A percentile compares a stretch with the other conserved stretches of the same genome.
phyloP scores from a whole-genome alignment of 1,140 invertebrate species.

The Coenobita brevimanus region DNA sequence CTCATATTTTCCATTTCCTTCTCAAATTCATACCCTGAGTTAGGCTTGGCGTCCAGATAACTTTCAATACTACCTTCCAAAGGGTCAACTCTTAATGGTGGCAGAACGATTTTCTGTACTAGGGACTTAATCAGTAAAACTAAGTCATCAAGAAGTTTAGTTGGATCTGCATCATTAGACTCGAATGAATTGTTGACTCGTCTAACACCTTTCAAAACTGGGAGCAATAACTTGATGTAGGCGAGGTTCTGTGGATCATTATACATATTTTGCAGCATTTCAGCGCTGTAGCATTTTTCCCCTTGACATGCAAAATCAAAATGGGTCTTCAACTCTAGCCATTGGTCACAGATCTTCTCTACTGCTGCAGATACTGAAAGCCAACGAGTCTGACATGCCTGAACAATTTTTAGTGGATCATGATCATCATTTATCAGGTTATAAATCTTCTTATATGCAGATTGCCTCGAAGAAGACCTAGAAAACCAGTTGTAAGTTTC shows the following conservation, averaged over 20 bases:
- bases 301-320: constrained; percentile 64
- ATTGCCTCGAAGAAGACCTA: background rate
- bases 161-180: background rate
- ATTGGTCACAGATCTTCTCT: constrained; percentile 71
- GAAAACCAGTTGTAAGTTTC: constrained; percentile 51
- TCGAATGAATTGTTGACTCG: background rate
- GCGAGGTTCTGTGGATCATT: background rate
- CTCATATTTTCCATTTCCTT: no score
- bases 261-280: background rate
- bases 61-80: no score
- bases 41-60: no score
- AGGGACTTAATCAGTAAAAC: no score
- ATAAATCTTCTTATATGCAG: constrained; percentile 3
- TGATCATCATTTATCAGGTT: background rate
- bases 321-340: constrained; percentile 72
- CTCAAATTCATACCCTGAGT: no score
- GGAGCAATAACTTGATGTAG: background rate
- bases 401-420: constrained; percentile 71
- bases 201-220: background rate
- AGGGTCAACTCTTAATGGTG: no score
- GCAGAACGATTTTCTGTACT: no score
- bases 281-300: background rate
- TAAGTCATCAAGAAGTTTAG: no score
- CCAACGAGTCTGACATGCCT: constrained; percentile 72
- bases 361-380: constrained; percentile 72